Conservation (phyloP, 2,888 invertebrate genomes). For the Urechis unicinctus region DNA sequence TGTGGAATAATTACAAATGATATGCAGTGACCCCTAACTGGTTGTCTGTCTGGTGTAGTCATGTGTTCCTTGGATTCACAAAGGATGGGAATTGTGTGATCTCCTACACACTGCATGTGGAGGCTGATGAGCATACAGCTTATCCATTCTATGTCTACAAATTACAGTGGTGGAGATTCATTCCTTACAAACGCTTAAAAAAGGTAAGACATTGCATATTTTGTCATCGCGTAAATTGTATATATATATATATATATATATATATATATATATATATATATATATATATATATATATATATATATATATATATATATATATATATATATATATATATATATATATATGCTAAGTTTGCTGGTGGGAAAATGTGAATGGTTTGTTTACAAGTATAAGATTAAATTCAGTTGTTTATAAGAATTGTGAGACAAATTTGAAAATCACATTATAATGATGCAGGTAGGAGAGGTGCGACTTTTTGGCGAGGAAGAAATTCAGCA, state of each 20-base stretch:
- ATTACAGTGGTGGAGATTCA: conserved; percentile 64
- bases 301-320: too few relatives aligned
- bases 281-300: too few relatives aligned
- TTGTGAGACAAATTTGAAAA: background rate
- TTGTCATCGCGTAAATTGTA: too few relatives aligned
- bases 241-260: too few relatives aligned
- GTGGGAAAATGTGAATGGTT: too few relatives aligned
- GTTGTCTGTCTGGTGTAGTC: conserved; percentile 56
- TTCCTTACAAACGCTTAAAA: conserved; percentile 56
- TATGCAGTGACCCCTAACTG: too few relatives aligned
- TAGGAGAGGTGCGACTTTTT: conserved; percentile 60
- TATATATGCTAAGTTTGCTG: background rate
- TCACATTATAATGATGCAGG: conserved; percentile 30
- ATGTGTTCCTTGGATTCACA: conserved; percentile 91
- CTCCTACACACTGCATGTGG: conserved; percentile 67
- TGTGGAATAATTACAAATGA: too few relatives aligned
- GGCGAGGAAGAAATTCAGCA: conserved; percentile 54
- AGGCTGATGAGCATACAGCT: conserved; percentile 43
- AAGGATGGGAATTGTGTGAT: conserved; percentile 86
- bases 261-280: too few relatives aligned
- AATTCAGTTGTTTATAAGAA: background rate
- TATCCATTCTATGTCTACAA: conserved; percentile 54
- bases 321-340: conserved; percentile 1
- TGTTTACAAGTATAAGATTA: too few relatives aligned
- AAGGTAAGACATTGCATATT: conserved; percentile 41